Conservation (phyloP, 1,140 invertebrate species). For the Apis laboriosa region DNA sequence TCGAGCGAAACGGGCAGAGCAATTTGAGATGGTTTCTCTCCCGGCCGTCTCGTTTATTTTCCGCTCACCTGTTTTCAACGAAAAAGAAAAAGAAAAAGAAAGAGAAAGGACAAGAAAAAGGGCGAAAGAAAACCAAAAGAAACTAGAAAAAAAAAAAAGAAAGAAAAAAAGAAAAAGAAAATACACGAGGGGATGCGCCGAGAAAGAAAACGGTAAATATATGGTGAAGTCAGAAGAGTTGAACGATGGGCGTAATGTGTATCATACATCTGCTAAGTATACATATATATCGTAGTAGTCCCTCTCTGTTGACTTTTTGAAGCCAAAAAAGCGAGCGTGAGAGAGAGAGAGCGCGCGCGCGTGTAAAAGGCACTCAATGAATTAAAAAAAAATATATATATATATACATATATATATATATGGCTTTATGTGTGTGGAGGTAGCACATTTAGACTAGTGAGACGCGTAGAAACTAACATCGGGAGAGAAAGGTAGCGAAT, state of each 20-base stretch:
- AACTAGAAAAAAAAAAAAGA: too few species aligned
- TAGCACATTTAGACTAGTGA: conserved; percentile 66
- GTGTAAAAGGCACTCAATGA: conserved; percentile 55
- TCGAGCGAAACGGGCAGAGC: conserved; percentile 10
- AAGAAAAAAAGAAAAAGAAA: neutral
- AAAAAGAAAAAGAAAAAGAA: neutral
- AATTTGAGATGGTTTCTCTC: conserved; percentile 77
- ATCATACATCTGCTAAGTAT: conserved; percentile 57
- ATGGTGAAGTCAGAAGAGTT: conserved; percentile 42
- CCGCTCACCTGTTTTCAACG: conserved; percentile 69
- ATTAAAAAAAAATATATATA: conserved; percentile 10
- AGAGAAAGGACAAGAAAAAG: neutral
- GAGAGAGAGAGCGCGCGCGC: conserved; percentile 18
- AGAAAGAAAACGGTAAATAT: conserved; percentile 76
- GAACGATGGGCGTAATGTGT: conserved; percentile 55
- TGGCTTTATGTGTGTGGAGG: conserved; percentile 65
- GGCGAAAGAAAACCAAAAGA: too few species aligned
- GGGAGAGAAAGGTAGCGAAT: conserved; percentile 62
- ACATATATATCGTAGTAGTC: conserved; percentile 58
- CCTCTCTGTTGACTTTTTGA: conserved; percentile 54
- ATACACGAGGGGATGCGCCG: conserved; percentile 66
- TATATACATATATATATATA: neutral
- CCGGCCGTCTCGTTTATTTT: conserved; percentile 76
- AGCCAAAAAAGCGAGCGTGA: conserved; percentile 36
- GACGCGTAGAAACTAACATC: conserved; percentile 67